Conservation (phyloP, 2,797 vertebrate species). For the Anniella stebbinsi region DNA sequence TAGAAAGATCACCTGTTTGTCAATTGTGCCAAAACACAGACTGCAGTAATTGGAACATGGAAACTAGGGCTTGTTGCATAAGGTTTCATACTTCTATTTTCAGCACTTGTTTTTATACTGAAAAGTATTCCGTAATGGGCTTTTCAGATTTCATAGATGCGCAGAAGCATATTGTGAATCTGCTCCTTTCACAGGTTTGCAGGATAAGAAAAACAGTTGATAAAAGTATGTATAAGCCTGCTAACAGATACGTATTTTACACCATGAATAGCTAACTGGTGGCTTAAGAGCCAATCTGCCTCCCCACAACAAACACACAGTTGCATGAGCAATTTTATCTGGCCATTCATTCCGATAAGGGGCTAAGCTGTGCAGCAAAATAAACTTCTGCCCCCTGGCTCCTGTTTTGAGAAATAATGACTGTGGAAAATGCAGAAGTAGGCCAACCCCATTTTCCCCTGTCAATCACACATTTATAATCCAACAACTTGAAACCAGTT, state of each 20-base stretch:
- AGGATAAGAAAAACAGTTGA: too few species aligned
- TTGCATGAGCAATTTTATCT: neutral
- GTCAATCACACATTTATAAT: neutral
- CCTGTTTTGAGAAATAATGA: neutral
- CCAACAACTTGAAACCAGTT: neutral
- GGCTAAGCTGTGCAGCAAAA: neutral
- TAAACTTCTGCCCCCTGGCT: neutral
- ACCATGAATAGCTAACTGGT: neutral
- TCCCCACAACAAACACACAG: neutral
- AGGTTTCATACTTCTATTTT: neutral
- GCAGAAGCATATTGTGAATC: neutral
- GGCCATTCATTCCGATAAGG: neutral
- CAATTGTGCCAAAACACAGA: slow-evolving; percentile 9
- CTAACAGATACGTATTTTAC: neutral
- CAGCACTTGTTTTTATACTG: neutral
- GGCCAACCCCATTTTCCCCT: neutral
- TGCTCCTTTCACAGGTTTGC: neutral
- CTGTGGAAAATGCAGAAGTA: neutral
- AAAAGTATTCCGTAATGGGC: neutral
- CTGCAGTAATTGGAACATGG: neutral
- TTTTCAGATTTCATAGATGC: neutral
- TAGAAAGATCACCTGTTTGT: neutral
- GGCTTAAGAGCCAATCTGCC: too few species aligned
- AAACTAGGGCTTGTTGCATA: neutral
- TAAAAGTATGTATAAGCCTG: neutral